phyloP scores from a whole-genome alignment of 2,797 vertebrate species.

The Lophius americanus region DNA sequence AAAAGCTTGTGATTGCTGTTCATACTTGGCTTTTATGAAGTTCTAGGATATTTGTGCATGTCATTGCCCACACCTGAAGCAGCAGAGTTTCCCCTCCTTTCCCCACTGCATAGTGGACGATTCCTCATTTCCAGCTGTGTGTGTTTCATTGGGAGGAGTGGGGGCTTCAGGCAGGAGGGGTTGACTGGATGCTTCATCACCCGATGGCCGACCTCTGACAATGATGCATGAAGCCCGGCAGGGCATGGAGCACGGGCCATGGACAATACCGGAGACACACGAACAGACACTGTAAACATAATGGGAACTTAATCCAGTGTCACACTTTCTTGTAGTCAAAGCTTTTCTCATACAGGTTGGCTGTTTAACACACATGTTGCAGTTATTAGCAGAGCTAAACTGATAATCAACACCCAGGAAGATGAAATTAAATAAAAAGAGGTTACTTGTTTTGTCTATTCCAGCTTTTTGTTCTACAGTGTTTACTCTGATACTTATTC shows the following conservation, averaged over 20 bases:
- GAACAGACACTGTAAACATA: constrained; percentile 10
- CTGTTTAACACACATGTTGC: background rate
- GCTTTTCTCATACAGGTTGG: too few species aligned
- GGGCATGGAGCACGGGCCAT: constrained; percentile 59
- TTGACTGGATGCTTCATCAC: constrained; percentile 80
- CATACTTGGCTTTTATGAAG: constrained; percentile 2
- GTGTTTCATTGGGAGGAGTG: constrained; percentile 46
- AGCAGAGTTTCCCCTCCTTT: constrained; percentile 21
- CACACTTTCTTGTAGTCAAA: background rate
- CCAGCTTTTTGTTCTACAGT: background rate
- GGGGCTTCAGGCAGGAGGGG: constrained; percentile 53
- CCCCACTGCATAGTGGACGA: constrained; percentile 53
- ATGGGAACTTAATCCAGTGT: constrained; percentile 24
- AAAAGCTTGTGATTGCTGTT: constrained; percentile 9
- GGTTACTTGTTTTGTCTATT: background rate
- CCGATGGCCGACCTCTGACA: constrained; percentile 68
- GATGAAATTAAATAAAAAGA: background rate
- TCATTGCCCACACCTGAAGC: constrained; percentile 23
- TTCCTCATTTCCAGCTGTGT: constrained; percentile 68
- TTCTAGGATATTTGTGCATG: constrained; percentile 11
- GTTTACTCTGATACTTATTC: too few species aligned
- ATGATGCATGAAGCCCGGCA: constrained; percentile 78
- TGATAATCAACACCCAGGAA: background rate
- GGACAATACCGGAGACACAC: constrained; percentile 33
- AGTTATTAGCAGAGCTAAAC: background rate